A percentile compares a stretch with the other conserved stretches of the same genome.
phyloP scores from a whole-genome alignment of 2,888 invertebrate genomes.

The Eilema depressum region DNA sequence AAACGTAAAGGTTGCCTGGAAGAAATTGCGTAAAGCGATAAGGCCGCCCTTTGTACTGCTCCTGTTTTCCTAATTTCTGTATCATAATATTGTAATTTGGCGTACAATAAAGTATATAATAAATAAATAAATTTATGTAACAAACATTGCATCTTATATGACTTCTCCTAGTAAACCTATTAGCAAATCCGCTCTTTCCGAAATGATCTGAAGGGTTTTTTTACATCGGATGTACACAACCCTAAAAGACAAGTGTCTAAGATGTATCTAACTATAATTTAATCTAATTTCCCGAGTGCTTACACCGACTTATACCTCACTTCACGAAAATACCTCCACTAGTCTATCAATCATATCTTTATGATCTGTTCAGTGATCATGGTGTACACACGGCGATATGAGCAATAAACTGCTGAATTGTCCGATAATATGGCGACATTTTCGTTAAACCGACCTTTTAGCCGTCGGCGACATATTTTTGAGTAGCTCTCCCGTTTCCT shows the following conservation, averaged over 20 bases:
- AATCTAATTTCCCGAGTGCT: not conserved
- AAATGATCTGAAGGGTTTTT: not conserved
- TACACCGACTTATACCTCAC: not conserved
- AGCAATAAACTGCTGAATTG: not conserved
- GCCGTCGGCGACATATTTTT: not conserved
- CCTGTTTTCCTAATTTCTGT: no score
- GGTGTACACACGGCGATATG: not conserved
- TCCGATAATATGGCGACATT: not conserved
- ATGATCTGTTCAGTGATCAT: not conserved
- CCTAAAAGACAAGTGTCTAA: not conserved
- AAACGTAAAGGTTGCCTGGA: no score
- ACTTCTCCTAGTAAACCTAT: no score
- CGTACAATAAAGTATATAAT: no score
- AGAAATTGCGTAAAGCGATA: no score
- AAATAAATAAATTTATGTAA: no score
- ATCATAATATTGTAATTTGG: no score
- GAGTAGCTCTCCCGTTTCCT: not conserved
- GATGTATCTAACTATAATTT: not conserved
- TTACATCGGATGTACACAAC: not conserved
- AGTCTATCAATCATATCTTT: conserved; percentile 4
- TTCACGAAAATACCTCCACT: not conserved
- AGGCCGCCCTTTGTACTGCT: no score
- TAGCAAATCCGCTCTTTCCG: no score
- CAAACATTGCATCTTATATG: no score
- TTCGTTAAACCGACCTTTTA: not conserved